These are phyloP conservation scores for Stegodyphus mimosarum DNA, from an alignment of 1,140 invertebrate species.

Conservation along the genomic window DNA sequence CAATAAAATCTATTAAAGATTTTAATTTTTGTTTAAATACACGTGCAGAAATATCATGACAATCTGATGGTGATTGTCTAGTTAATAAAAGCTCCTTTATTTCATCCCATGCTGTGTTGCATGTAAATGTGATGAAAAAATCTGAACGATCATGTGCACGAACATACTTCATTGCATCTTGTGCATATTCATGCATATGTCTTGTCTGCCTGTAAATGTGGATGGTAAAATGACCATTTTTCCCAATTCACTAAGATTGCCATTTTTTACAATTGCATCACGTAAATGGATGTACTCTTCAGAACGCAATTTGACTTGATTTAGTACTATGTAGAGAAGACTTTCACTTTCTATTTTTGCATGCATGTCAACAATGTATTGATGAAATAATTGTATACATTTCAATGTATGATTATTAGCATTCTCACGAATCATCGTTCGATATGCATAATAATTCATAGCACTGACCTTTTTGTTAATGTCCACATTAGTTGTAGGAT, in stretches of 20 bases:
- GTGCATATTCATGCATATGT: conserved; percentile 52
- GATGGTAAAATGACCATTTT: too few relatives aligned
- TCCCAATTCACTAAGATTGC: too few relatives aligned
- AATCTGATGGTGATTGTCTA: conserved; percentile 18
- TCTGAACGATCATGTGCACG: conserved; percentile 67
- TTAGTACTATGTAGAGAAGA: conserved; percentile 63
- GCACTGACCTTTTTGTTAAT: too few relatives aligned
- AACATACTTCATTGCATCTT: conserved; percentile 66
- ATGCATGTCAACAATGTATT: conserved; percentile 7
- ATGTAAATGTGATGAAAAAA: conserved; percentile 69
- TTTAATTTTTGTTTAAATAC: conserved; percentile 4
- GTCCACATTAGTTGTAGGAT: too few relatives aligned
- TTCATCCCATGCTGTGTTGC: conserved; percentile 28
- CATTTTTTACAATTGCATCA: conserved; percentile 61
- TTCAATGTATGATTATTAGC: conserved; percentile 4
- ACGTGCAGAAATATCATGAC: conserved; percentile 41
- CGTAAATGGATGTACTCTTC: conserved; percentile 63
- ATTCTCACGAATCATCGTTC: conserved; percentile 1
- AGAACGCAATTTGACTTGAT: conserved; percentile 63
- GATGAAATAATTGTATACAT: conserved; percentile 1
- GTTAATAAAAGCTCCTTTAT: conserved; percentile 21
- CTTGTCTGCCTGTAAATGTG: conserved; percentile 50
- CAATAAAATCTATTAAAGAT: background rate
- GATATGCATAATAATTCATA: too few relatives aligned
- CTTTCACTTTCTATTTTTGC: conserved; percentile 64